phyloP scores from a whole-genome alignment of 1,140 invertebrate genomes.

The Tachypleus tridentatus region DNA sequence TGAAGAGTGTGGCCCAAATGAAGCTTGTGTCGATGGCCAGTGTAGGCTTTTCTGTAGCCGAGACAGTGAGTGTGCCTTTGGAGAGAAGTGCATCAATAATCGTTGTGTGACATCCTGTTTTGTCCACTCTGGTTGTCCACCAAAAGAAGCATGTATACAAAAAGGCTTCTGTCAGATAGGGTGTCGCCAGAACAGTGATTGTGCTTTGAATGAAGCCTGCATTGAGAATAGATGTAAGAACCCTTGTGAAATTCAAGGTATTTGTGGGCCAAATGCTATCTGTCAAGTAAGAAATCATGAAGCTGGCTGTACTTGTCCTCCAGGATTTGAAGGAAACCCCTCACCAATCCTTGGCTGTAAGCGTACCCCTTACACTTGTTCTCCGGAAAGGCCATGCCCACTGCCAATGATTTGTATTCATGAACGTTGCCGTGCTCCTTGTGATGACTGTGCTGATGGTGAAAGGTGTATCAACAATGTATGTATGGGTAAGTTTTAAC shows the following conservation, averaged over 20 bases:
- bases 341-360: conserved; percentile 78
- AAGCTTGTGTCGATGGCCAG: conserved; percentile 64
- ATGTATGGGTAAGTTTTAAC: conserved; percentile 19
- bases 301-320: conserved; percentile 55
- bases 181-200: conserved; percentile 68
- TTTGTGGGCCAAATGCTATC: conserved; percentile 71
- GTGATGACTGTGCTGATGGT: conserved; percentile 25
- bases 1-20: conserved; percentile 55
- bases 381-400: conserved; percentile 27
- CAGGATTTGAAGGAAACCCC: conserved; percentile 72
- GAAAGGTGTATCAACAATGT: conserved; percentile 23
- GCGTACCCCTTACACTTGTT: conserved; percentile 49
- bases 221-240: conserved; percentile 68
- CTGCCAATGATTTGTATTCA: conserved; percentile 22
- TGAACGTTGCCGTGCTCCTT: conserved; percentile 23
- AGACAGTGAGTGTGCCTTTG: conserved; percentile 58
- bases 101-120: conserved; percentile 54
- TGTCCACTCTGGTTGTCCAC: conserved; percentile 62
- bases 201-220: conserved; percentile 57
- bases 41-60: conserved; percentile 68
- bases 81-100: conserved; percentile 63
- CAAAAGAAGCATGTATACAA: conserved; percentile 58
- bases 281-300: conserved; percentile 53
- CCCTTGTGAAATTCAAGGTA: conserved; percentile 57
- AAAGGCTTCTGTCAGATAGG: conserved; percentile 63